Conservation (phyloP, 2,113 vertebrate species). For the Atractosteus spatula region DNA sequence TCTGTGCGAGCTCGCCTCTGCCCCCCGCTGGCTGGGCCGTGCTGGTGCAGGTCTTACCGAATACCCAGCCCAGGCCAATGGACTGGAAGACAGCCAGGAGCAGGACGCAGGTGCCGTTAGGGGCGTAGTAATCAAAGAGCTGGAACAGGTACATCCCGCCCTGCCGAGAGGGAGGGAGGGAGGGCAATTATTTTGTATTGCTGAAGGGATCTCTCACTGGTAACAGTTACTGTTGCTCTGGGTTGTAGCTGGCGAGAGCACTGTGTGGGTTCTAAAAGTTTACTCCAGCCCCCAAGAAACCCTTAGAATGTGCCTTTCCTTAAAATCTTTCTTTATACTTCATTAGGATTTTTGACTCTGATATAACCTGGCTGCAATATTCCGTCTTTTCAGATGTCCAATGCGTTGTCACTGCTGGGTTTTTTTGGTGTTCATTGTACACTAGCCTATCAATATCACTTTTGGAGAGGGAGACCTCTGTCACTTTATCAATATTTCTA, state of each 20-base stretch:
- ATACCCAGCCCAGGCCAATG: slow-evolving; percentile 59
- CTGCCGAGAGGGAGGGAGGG: slow-evolving; percentile 29
- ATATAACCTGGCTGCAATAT: too few relatives aligned
- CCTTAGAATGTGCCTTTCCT: too few relatives aligned
- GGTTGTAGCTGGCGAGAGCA: slow-evolving; percentile 62
- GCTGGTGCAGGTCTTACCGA: slow-evolving; percentile 45
- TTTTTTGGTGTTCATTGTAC: too few relatives aligned
- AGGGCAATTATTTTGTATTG: background rate
- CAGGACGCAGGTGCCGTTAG: slow-evolving; percentile 63
- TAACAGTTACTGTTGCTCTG: slow-evolving; percentile 65
- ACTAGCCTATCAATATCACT: too few relatives aligned
- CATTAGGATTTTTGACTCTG: too few relatives aligned
- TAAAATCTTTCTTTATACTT: too few relatives aligned
- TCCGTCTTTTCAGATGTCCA: too few relatives aligned
- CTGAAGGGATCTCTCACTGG: slow-evolving; percentile 37
- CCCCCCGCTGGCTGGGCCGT: background rate
- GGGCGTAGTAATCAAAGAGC: slow-evolving; percentile 68
- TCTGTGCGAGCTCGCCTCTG: too few relatives aligned
- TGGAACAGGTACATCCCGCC: slow-evolving; percentile 69
- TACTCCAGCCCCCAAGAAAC: too few relatives aligned
- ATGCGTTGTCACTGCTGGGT: too few relatives aligned
- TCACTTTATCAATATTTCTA: too few relatives aligned
- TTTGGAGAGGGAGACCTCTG: too few relatives aligned
- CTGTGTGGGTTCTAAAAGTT: slow-evolving; percentile 38
- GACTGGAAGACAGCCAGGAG: slow-evolving; percentile 59